These are phyloP conservation scores for Zophobas morio DNA, from an alignment of 1,140 invertebrate species.

Conservation along the genomic window DNA sequence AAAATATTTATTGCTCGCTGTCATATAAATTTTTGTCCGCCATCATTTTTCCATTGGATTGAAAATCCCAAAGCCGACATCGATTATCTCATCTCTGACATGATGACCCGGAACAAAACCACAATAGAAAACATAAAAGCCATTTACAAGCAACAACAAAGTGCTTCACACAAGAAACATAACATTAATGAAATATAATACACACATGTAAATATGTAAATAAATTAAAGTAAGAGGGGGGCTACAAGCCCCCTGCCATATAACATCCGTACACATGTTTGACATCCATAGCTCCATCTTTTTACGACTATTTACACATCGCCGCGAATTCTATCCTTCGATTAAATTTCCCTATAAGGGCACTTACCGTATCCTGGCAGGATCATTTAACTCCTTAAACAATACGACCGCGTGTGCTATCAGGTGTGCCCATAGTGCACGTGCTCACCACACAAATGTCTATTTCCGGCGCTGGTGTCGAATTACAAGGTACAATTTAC, in stretches of 20 bases:
- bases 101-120: not conserved
- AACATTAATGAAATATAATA: conserved; percentile 22
- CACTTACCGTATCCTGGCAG: conserved; percentile 20
- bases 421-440: conserved; percentile 50
- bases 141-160: not conserved
- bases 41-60: no score
- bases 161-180: not conserved
- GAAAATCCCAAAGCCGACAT: no score
- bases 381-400: conserved; percentile 40
- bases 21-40: no score
- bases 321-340: not conserved
- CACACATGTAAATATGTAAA: conserved; percentile 17
- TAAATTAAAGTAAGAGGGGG: conserved; percentile 16
- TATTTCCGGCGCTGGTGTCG: conserved; percentile 43
- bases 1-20: no score
- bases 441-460: conserved; percentile 51
- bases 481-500: conserved; percentile 37
- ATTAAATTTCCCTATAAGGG: conserved; percentile 24
- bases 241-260: not conserved
- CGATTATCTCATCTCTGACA: no score
- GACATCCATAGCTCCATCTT: not conserved
- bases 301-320: not conserved
- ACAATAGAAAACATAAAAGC: not conserved
- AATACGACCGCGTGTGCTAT: conserved; percentile 38
- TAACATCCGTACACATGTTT: conserved; percentile 8